These are phyloP conservation scores for Diaphora mendica DNA, from an alignment of 2,888 invertebrate genomes.

Conservation along the genomic window DNA sequence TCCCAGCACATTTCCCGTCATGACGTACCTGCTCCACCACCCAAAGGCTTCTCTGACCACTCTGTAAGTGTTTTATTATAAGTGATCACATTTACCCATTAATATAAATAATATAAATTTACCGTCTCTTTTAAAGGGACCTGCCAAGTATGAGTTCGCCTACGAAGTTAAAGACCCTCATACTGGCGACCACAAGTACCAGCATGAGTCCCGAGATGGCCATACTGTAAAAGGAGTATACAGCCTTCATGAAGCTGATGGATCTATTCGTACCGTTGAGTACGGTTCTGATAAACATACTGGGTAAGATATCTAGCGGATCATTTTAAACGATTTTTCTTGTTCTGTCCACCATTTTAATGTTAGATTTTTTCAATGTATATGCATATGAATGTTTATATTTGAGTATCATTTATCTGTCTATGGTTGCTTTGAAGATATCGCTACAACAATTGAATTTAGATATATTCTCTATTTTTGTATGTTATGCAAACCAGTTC, in stretches of 20 bases:
- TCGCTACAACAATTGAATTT: too few species aligned
- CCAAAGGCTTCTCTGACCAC: conserved; percentile 58
- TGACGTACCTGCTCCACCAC: conserved; percentile 59
- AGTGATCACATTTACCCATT: neutral
- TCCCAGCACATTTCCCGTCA: conserved; percentile 72
- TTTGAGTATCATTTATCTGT: too few species aligned
- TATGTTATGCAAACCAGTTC: too few species aligned
- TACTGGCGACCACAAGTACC: conserved; percentile 86
- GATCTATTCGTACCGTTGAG: conserved; percentile 79
- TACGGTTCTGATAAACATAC: conserved; percentile 80
- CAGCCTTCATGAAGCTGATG: conserved; percentile 77
- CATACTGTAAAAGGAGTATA: conserved; percentile 85
- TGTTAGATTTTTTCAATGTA: rapidly evolving
- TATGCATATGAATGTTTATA: too few species aligned
- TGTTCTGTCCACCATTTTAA: neutral
- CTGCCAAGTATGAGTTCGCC: conserved; percentile 76
- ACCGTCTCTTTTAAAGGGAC: conserved; percentile 2
- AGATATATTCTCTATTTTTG: too few species aligned
- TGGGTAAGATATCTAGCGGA: conserved; percentile 65
- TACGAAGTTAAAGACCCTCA: conserved; percentile 85
- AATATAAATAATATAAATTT: neutral
- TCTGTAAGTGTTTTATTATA: conserved; percentile 46
- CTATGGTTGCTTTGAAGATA: too few species aligned
- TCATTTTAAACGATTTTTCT: neutral
- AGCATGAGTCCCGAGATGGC: conserved; percentile 85